Evolutionary conservation across 2,113 vertebrate genomes (phyloP).

Genomic region (Varanus salvator): DNA sequence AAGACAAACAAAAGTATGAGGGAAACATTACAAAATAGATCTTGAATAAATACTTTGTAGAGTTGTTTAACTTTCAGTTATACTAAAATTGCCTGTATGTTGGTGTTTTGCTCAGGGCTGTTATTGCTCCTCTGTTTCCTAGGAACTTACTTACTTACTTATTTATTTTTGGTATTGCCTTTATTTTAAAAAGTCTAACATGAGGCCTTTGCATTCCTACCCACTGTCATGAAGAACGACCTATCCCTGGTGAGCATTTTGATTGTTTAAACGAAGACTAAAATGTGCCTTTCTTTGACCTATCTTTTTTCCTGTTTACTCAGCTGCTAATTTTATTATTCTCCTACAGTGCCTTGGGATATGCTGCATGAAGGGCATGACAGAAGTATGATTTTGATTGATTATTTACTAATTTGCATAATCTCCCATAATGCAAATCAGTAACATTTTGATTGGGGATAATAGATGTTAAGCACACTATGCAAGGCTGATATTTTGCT

Average conservation of each 20-base stretch:
- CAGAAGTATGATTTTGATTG: conserved; percentile 53
- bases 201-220: conserved; percentile 47
- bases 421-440: conserved; percentile 53
- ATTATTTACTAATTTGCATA: conserved; percentile 57
- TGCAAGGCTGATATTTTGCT: conserved; percentile 47
- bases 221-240: conserved; percentile 19
- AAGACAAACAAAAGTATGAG: not conserved
- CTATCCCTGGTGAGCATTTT: conserved; percentile 28
- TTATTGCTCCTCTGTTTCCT: conserved; percentile 13
- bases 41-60: not conserved
- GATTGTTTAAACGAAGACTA: conserved; percentile 25
- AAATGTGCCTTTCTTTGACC: conserved; percentile 49
- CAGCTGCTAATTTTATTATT: conserved; percentile 66
- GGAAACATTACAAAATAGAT: not conserved
- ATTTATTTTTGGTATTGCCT: conserved; percentile 7
- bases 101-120: not conserved
- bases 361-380: conserved; percentile 43
- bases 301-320: conserved; percentile 51
- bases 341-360: conserved; percentile 42
- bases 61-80: not conserved
- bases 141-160: too few species aligned
- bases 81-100: conserved; percentile 1
- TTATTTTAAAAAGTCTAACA: conserved; percentile 36
- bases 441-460: conserved; percentile 59
- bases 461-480: conserved; percentile 61